Base-by-base conservation (phyloP, 2,888 invertebrate genomes). In the Omphaloscelis lunosa region DNA sequence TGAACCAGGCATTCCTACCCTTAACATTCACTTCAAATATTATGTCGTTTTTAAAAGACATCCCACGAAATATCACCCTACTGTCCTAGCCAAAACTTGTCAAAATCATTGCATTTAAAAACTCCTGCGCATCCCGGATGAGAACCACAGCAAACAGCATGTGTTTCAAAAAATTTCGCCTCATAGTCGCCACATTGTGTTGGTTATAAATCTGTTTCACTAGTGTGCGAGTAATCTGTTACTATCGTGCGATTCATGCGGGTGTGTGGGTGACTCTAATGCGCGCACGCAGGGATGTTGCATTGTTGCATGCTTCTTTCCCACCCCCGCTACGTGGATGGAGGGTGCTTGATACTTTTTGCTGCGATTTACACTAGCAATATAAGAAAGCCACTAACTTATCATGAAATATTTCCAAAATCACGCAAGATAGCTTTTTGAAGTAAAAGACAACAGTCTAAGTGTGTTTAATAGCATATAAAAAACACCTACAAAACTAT, bases 261-360 rank as follows among this genome's bases (percentile, higher is more conserved):
- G 53, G 72, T 81, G 84, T 85, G 79, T 77, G 79, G 66, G 85
- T 83, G 84, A 74, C 81, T 87, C 88, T 83, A 84, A 83, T 83
- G 88, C 90, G 80, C 23, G 62, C 79, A 77, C 86, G 91, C 85
- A 83, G 83, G 79, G 82, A 88, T 82, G 82, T 88, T 88, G 89
- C 89, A 90, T 91, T 90, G 92, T 92, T 90, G 90, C 87, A 89
- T 86, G 88, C 86, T 72, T 71, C 67, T 53, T 89, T 87, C 85
- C 88, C 89, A 91, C 89, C 92, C 92, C 88, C 88, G 83, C 81
- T 76, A 77, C 34, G 77, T 63, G 65, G 59, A 45, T 39, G 8
- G 9, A 1, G 9, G 11, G 29, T 66, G 1, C 59, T 90, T 86
- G 89, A 86, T 89, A 86, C 85, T 90, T 89, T 86, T 79, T 56